A percentile compares a stretch with the other conserved stretches of the same genome.
Conservation (phyloP, 2,113 vertebrate genomes). For the Taxidea taxus region DNA sequence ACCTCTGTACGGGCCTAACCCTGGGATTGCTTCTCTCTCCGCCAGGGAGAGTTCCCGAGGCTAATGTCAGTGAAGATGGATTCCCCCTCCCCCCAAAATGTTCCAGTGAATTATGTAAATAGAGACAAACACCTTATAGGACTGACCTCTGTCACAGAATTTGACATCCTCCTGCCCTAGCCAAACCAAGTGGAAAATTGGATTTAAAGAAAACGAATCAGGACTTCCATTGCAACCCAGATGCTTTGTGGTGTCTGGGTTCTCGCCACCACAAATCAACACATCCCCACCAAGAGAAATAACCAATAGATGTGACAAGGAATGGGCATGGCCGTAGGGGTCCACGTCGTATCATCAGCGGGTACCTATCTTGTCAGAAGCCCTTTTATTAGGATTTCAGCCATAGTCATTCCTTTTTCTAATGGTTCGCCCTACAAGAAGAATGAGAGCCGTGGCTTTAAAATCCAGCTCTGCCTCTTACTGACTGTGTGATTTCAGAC, state of each 20-base stretch:
- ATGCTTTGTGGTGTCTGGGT: constrained; percentile 19
- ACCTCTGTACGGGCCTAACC: not conserved
- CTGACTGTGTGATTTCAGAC: not conserved
- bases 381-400: not conserved
- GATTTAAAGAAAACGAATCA: constrained; percentile 65
- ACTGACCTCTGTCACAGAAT: constrained; percentile 65
- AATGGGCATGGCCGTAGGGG: not conserved
- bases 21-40: not conserved
- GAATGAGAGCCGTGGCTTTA: not conserved
- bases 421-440: not conserved
- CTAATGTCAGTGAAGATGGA: constrained; percentile 42
- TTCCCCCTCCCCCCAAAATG: not conserved
- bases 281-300: not conserved
- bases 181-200: constrained; percentile 77
- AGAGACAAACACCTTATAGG: constrained; percentile 59
- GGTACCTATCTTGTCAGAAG: not conserved
- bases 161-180: constrained; percentile 46
- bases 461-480: not conserved
- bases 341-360: not conserved
- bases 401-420: not conserved
- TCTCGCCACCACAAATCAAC: constrained; percentile 25
- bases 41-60: not conserved
- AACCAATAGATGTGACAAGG: not conserved
- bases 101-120: constrained; percentile 63
- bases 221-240: constrained; percentile 54